Evolutionary conservation across 2,113 vertebrate species (phyloP).

Genomic region (Rhombomys opimus): DNA sequence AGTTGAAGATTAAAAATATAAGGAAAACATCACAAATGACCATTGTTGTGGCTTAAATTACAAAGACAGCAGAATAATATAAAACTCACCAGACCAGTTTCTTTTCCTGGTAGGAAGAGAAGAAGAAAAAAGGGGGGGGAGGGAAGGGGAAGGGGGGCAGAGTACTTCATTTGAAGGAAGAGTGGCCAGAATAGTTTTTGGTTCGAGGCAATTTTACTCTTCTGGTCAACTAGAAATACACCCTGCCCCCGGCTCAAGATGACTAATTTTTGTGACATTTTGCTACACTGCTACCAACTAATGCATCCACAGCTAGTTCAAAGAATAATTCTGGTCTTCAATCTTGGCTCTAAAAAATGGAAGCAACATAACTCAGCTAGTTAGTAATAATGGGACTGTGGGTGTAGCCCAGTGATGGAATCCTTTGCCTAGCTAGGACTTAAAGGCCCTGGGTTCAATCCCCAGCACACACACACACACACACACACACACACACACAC

Average conservation of each 20-base stretch:
- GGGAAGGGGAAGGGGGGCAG: fast-evolving
- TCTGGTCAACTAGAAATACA: constrained; percentile 50
- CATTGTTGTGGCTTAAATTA: constrained; percentile 34
- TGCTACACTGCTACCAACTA: neutral
- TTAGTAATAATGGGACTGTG: neutral
- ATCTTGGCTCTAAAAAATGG: neutral
- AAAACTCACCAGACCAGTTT: constrained; percentile 69
- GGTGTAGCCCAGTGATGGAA: neutral
- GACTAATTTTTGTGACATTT: constrained; percentile 55
- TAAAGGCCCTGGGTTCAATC: neutral
- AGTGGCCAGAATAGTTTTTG: constrained; percentile 35
- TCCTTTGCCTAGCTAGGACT: neutral
- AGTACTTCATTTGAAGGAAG: constrained; percentile 2
- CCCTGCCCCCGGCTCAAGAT: neutral
- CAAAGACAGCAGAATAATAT: constrained; percentile 25
- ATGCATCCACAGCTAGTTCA: neutral
- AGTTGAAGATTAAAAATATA: constrained; percentile 31
- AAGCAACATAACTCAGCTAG: constrained; percentile 26
- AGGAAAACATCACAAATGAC: constrained; percentile 49
- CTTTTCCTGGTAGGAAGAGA: neutral
- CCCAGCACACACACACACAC: neutral
- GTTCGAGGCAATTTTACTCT: constrained; percentile 58
- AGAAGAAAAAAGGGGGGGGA: neutral
- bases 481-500: neutral
- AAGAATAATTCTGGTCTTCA: constrained; percentile 16